Base-by-base conservation (phyloP, 2,113 vertebrate genomes). In the Ovis canadensis region DNA sequence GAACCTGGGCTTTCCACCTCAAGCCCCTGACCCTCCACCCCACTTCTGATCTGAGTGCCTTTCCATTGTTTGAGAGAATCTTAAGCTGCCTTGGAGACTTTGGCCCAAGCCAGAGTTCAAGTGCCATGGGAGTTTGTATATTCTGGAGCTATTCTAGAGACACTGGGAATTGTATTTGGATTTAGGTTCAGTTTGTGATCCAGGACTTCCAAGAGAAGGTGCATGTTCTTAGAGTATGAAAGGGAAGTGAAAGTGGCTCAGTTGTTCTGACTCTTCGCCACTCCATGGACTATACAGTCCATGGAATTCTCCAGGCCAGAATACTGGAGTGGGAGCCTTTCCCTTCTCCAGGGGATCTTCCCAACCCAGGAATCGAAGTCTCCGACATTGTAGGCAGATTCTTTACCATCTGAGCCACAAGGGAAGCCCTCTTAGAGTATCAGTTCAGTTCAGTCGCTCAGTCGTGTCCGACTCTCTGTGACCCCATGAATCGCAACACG, bases 71-170 rank as follows among this genome's bases (percentile, higher is more conserved):
- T 13, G n/a, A 77, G 48, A 82, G 48, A 60, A 40, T 13, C 45
- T 52, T 62, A 25, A 88, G 14, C 31, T 85, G 25, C 67, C 52
- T n/a, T 36, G 36, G 62, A 23, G 5, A 84, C 29, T 85, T 64
- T 31, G 64, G 25, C 88, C n/a, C 40, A 77, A 40, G 59, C 31
- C 19, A 17, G 27, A 86, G 16, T 87, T 91, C 50, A 74, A 43
- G 59, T 43, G 15, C 78, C 50, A 12, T 59, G 10, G 78, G 14
- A 67, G 33, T 89, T 31, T 40, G 10, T 86, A 4, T 64, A 6
- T 90, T 86, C 71, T 84, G 62, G 82, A 96, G 29, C 64, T 96
- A 2, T 88, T 93, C 67, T n/a, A 48, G 33, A 48, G 59, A 82
- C 45, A 54, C 5, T 36, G 7, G 40, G 31, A 54, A 50, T 48